Evolutionary conservation across 1,140 invertebrate genomes (phyloP).

Genomic region (Drosophila rufa): DNA sequence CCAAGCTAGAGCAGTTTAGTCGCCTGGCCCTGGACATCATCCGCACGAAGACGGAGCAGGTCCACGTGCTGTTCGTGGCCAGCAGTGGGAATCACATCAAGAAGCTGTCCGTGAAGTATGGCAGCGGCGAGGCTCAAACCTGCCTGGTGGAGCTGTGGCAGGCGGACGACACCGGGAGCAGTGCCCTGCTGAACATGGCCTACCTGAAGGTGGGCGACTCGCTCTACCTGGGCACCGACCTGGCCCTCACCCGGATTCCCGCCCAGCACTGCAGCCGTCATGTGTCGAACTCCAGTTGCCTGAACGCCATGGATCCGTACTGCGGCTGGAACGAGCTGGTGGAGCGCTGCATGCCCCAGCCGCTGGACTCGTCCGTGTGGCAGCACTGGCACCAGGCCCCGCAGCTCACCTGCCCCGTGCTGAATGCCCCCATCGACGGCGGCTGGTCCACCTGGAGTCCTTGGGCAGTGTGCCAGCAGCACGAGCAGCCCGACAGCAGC

Average conservation of each 20-base stretch:
- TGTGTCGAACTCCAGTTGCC: slow-evolving; percentile 89
- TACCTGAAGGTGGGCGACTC: slow-evolving; percentile 93
- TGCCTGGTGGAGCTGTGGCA: slow-evolving; percentile 95
- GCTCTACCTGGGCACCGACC: slow-evolving; percentile 92
- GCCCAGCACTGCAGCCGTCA: slow-evolving; percentile 92
- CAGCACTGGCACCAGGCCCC: slow-evolving; percentile 91
- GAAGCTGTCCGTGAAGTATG: slow-evolving; percentile 92
- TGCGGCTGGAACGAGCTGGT: slow-evolving; percentile 95
- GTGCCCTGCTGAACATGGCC: slow-evolving; percentile 88
- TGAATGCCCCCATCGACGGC: slow-evolving; percentile 89
- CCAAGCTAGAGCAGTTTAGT: slow-evolving; percentile 90
- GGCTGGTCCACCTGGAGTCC: slow-evolving; percentile 91
- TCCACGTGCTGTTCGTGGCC: slow-evolving; percentile 92
- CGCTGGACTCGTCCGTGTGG: slow-evolving; percentile 88
- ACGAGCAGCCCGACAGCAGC: slow-evolving; percentile 83
- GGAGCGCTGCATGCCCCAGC: slow-evolving; percentile 89
- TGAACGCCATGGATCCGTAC: slow-evolving; percentile 95
- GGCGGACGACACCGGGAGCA: slow-evolving; percentile 86
- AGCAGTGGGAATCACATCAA: slow-evolving; percentile 91
- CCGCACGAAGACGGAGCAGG: slow-evolving; percentile 88
- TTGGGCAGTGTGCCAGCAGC: slow-evolving; percentile 89
- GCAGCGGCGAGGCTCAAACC: slow-evolving; percentile 88
- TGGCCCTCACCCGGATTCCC: slow-evolving; percentile 90
- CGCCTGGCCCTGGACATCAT: slow-evolving; percentile 93
- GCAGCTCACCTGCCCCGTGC: slow-evolving; percentile 88